Conservation (phyloP, 2,113 vertebrate species). For the Channa maculata region DNA sequence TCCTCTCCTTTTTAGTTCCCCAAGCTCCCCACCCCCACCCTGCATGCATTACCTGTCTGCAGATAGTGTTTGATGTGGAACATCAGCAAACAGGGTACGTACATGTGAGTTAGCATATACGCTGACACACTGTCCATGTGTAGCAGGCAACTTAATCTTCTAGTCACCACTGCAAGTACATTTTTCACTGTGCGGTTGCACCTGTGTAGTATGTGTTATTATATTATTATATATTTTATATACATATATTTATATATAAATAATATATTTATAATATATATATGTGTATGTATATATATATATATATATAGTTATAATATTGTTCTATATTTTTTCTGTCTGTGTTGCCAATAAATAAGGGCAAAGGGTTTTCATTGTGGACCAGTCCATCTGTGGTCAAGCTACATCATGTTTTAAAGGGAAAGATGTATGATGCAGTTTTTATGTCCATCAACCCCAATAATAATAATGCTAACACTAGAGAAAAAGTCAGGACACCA, state of each 20-base stretch:
- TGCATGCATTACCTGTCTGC: slow-evolving; percentile 62
- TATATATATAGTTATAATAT: not conserved
- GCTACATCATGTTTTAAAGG: slow-evolving; percentile 21
- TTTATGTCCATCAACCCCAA: too few species aligned
- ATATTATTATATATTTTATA: too few species aligned
- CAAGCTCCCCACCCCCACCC: not conserved
- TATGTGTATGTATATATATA: too few species aligned
- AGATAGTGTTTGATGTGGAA: slow-evolving; percentile 71
- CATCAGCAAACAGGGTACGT: slow-evolving; percentile 9
- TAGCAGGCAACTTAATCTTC: slow-evolving; percentile 12
- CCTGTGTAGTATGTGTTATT: not conserved
- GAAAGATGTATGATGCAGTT: slow-evolving; percentile 22
- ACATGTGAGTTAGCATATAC: slow-evolving; percentile 1
- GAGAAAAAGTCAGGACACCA: too few species aligned
- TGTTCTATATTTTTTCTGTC: not conserved
- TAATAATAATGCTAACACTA: too few species aligned
- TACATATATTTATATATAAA: too few species aligned
- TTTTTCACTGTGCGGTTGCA: slow-evolving; percentile 19
- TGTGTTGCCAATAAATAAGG: slow-evolving; percentile 10
- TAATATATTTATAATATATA: too few species aligned
- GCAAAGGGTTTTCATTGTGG: slow-evolving; percentile 1
- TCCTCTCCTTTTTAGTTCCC: slow-evolving; percentile 40
- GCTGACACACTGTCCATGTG: slow-evolving; percentile 22
- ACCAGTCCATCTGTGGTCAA: not conserved
- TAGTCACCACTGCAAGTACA: slow-evolving; percentile 12